Base-by-base conservation (phyloP, 2,888 invertebrate genomes). In the Parascotia fuliginaria region DNA sequence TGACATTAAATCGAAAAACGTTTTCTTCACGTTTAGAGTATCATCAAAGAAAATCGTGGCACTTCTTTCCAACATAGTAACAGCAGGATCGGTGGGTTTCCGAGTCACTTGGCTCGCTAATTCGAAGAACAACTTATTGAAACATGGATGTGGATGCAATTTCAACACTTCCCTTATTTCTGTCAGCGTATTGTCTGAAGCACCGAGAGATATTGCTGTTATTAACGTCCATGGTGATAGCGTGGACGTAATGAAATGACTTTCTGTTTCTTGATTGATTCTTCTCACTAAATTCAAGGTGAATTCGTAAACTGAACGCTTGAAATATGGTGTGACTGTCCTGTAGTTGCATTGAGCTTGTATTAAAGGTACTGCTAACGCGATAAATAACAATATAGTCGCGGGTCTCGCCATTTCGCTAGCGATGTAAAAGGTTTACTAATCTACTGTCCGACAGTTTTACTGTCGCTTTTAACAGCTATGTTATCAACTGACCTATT, bases 201-300 rank as follows among this genome's bases (percentile, higher is more conserved):
- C 89, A 0, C 88, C 90, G 0, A 85, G 67, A 0, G 88, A 83
- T 0, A 84, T 48, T 0, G 78, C 67, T 0, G 89, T 65, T 1
- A 92, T 60, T 3, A 92, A 59, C 0, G 80, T 73, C 91, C 91
- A 89, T 13, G 83, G 73, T 0, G 89, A 89, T 0, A 89, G 55
- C 0, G 86, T 79, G 0, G 89, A 89, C 0, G 81, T 59, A 0
- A 89, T 70, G 59, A 89, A 91, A 40, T 91, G 91, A 14, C 81
- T 78, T 0, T 89, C 89, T 0, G 81, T 83, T 11, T 89, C 87
- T 28, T 75, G 51, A 3, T 73, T 77, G 5, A 85, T 67, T 44
- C 85, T 70, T 9, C 53, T 58, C 4, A 73, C 62, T 16, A 86
- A 55, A 6, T 78, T 68, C 14, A 74, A 45, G 0, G 80, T 73